A percentile compares a stretch with the other conserved stretches of the same genome.
These are phyloP conservation scores for Bubo blakistoni DNA, from an alignment of 2,113 vertebrate species.

Conservation along the genomic window DNA sequence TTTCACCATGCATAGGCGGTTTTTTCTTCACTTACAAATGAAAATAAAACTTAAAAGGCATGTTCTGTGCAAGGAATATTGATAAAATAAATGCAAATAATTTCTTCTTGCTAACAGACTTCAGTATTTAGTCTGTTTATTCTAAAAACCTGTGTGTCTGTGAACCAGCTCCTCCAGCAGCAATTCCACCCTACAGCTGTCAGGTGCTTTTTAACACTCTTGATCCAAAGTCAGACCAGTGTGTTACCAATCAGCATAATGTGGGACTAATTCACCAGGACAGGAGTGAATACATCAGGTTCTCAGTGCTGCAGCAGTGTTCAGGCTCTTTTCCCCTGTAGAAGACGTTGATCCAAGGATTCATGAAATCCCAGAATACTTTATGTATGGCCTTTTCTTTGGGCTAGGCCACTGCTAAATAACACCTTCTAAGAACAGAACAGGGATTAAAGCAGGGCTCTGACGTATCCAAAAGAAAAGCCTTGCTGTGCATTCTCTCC, in stretches of 20 bases:
- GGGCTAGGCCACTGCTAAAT: not conserved
- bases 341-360: not conserved
- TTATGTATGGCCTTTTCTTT: not conserved
- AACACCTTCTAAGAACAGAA: not conserved
- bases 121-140: not conserved
- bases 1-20: not conserved
- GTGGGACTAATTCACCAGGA: not conserved
- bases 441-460: not conserved
- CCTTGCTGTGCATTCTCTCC: not conserved
- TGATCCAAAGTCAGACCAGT: not conserved
- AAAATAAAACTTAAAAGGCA: not conserved
- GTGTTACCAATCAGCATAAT: not conserved
- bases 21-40: not conserved
- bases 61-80: not conserved
- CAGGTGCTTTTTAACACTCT: not conserved
- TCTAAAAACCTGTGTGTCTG: not conserved
- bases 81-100: not conserved
- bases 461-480: not conserved
- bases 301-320: not conserved
- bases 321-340: not conserved
- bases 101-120: not conserved
- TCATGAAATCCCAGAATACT: not conserved
- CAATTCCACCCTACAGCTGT: not conserved
- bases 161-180: not conserved
- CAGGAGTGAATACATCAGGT: rapidly evolving